Percentiles rank a stretch among this genome's conserved stretches.
These are phyloP conservation scores for Synergus laeviventris DNA, from an alignment of 2,888 invertebrate species.

Conservation along the genomic window DNA sequence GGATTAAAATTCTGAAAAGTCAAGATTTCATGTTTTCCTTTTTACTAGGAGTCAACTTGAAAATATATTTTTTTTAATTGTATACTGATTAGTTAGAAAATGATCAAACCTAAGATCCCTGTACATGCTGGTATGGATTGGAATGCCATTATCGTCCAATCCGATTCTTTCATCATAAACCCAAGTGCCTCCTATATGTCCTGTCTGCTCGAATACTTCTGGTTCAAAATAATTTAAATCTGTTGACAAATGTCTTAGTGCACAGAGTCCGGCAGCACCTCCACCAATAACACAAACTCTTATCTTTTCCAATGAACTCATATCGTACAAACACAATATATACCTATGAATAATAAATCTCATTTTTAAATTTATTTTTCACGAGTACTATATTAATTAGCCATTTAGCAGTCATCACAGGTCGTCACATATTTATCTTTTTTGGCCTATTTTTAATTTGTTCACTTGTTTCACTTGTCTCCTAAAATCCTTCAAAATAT, in stretches of 20 bases:
- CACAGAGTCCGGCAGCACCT: constrained; percentile 85
- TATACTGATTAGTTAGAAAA: neutral
- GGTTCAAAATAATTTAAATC: constrained; percentile 77
- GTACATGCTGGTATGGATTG: constrained; percentile 89
- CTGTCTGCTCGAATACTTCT: constrained; percentile 84
- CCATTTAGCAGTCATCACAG: no score
- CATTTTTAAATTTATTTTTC: neutral
- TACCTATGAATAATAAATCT: neutral
- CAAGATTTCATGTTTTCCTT: no score
- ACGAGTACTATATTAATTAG: no score
- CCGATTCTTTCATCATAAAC: constrained; percentile 83
- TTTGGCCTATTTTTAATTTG: no score
- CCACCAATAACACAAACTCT: constrained; percentile 84
- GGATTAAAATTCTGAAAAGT: constrained; percentile 63
- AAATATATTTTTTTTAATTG: neutral
- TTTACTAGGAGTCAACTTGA: no score
- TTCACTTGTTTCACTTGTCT: no score
- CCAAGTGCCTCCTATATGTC: constrained; percentile 88
- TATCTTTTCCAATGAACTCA: constrained; percentile 44
- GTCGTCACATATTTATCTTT: no score
- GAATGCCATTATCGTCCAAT: constrained; percentile 81
- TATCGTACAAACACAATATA: neutral
- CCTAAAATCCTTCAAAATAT: no score
- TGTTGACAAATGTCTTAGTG: constrained; percentile 80
- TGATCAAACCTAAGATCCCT: constrained; percentile 81